These are phyloP conservation scores for Pontoporia blainvillei DNA, from an alignment of 2,113 vertebrate species.

Conservation along the genomic window DNA sequence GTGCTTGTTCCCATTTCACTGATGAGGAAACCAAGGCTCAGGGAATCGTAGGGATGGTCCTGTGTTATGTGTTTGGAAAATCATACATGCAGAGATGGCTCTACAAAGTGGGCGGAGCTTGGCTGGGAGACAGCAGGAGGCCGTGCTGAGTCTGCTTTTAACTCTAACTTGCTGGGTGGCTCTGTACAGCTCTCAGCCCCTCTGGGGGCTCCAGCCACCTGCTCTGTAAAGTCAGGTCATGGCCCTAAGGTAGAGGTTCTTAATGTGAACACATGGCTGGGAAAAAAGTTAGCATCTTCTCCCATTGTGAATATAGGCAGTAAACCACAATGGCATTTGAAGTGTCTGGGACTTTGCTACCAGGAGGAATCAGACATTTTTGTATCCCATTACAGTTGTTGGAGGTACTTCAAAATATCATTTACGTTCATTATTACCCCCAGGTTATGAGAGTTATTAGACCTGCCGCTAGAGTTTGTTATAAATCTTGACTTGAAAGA, in stretches of 20 bases:
- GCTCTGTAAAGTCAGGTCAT: background rate
- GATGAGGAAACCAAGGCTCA: background rate
- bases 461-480: slow-evolving; percentile 29
- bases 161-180: background rate
- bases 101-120: background rate
- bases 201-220: background rate
- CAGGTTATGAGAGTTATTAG: slow-evolving; percentile 45
- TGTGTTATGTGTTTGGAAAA: background rate
- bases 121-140: background rate
- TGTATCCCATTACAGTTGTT: slow-evolving; percentile 36
- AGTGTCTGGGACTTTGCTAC: slow-evolving; percentile 28
- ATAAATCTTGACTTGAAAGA: slow-evolving; percentile 36
- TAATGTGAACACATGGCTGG: background rate
- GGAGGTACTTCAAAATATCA: slow-evolving; percentile 32
- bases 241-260: background rate
- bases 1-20: background rate
- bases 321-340: slow-evolving; percentile 39
- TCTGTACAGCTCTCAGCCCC: background rate
- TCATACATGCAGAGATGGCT: background rate
- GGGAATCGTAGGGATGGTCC: background rate
- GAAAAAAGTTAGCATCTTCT: slow-evolving; percentile 23
- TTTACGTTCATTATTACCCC: slow-evolving; percentile 36
- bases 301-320: background rate
- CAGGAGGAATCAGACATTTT: slow-evolving; percentile 50
- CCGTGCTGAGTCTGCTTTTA: too few species aligned